phyloP scores from a whole-genome alignment of 1,140 invertebrate genomes.

The Drosophila grimshawi region DNA sequence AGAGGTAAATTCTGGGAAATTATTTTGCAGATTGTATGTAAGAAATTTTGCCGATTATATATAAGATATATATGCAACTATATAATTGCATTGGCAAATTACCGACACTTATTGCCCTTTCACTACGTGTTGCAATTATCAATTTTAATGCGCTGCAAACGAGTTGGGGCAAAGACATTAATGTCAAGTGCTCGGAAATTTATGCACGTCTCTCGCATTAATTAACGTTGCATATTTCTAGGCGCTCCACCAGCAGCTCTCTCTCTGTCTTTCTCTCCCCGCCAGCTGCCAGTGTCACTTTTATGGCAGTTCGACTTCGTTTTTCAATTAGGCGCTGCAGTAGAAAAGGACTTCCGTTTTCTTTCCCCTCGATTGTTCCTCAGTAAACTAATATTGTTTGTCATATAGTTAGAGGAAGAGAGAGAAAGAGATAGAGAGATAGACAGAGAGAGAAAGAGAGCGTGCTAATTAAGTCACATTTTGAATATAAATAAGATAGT shows the following conservation, averaged over 20 bases:
- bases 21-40: neutral
- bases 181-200: constrained; percentile 76
- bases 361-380: neutral
- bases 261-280: neutral
- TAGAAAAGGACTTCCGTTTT: neutral
- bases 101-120: constrained; percentile 45
- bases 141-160: constrained; percentile 67
- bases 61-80: neutral
- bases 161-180: constrained; percentile 57
- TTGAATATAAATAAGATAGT: constrained; percentile 52
- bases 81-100: neutral
- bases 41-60: too few relatives aligned
- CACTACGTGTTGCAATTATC: constrained; percentile 75
- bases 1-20: constrained; percentile 50
- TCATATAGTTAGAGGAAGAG: constrained; percentile 16
- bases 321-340: constrained; percentile 49
- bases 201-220: constrained; percentile 78
- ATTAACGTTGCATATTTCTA: constrained; percentile 66
- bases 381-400: constrained; percentile 69
- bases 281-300: constrained; percentile 12
- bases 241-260: constrained; percentile 6
- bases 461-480: constrained; percentile 65
- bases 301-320: constrained; percentile 41
- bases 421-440: neutral
- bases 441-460: neutral